A percentile compares a stretch with the other conserved stretches of the same genome.
phyloP scores from a whole-genome alignment of 1,140 invertebrate genomes.

The Drosophila lacteicornis region DNA sequence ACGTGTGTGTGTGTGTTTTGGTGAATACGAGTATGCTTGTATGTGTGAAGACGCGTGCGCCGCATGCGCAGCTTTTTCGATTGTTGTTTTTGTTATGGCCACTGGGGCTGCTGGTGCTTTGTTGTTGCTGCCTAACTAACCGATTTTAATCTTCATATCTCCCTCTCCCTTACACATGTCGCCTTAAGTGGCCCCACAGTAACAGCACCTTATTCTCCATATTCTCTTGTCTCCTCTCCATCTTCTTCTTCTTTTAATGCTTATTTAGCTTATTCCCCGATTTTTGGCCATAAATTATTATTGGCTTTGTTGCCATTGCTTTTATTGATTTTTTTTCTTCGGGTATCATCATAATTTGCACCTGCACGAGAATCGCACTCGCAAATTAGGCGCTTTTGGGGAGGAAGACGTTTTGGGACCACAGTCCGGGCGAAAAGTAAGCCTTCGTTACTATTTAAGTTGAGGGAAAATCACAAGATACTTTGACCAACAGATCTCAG shows the following conservation, averaged over 20 bases:
- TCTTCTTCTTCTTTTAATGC: conserved; percentile 4
- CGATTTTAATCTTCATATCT: conserved; percentile 27
- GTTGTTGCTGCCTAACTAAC: conserved; percentile 24
- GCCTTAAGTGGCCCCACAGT: conserved; percentile 36
- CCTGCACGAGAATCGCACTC: conserved; percentile 64
- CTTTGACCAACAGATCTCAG: too few species aligned
- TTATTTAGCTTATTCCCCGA: conserved; percentile 44
- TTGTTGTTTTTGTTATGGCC: conserved; percentile 12
- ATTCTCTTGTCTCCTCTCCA: neutral
- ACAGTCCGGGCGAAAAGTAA: conserved; percentile 16
- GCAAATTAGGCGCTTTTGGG: conserved; percentile 64
- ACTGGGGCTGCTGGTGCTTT: neutral
- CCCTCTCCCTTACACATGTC: conserved; percentile 60
- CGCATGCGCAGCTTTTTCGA: conserved; percentile 64
- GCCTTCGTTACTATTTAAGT: neutral
- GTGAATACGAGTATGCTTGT: conserved; percentile 18
- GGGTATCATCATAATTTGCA: conserved; percentile 67
- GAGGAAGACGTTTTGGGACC: conserved; percentile 5
- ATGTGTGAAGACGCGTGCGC: conserved; percentile 57
- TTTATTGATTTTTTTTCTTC: conserved; percentile 18
- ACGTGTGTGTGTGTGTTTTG: conserved; percentile 15
- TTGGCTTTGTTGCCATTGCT: conserved; percentile 29
- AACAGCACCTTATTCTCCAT: conserved; percentile 30
- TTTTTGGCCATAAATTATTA: conserved; percentile 45
- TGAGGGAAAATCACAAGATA: neutral